Evolutionary conservation across 2,888 invertebrate species (phyloP).

Genomic region (Athalia circularis): DNA sequence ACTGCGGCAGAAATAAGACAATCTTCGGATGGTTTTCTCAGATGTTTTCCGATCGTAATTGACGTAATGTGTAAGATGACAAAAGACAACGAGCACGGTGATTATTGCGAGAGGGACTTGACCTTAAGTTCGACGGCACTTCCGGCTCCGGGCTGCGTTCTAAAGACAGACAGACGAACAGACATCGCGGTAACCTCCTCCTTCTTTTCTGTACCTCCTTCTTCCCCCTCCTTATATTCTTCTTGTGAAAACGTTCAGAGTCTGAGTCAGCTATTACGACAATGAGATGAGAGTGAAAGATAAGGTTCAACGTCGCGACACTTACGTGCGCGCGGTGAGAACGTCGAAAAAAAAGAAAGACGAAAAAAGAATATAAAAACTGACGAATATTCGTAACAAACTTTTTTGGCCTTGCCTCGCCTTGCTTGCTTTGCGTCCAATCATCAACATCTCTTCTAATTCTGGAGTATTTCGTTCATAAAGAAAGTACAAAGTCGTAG

Average conservation of each 20-base stretch:
- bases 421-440: too few species aligned
- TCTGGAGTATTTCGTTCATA: too few species aligned
- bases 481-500: too few species aligned
- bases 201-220: not conserved
- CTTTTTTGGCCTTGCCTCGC: too few species aligned
- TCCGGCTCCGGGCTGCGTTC: conserved; percentile 4
- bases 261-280: conserved; percentile 23
- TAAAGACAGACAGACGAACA: not conserved
- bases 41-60: not conserved
- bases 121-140: conserved; percentile 29
- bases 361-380: not conserved
- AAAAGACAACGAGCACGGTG: not conserved
- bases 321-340: not conserved
- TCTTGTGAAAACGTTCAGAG: not conserved
- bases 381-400: not conserved
- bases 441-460: too few species aligned
- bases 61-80: not conserved
- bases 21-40: too few species aligned
- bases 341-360: not conserved
- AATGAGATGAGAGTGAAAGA: conserved; percentile 26
- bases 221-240: not conserved
- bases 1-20: too few species aligned
- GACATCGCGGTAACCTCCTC: conserved; percentile 9
- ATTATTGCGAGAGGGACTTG: conserved; percentile 14
- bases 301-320: not conserved